phyloP scores from a whole-genome alignment of 2,797 vertebrate genomes.

The Oophaga sylvatica region DNA sequence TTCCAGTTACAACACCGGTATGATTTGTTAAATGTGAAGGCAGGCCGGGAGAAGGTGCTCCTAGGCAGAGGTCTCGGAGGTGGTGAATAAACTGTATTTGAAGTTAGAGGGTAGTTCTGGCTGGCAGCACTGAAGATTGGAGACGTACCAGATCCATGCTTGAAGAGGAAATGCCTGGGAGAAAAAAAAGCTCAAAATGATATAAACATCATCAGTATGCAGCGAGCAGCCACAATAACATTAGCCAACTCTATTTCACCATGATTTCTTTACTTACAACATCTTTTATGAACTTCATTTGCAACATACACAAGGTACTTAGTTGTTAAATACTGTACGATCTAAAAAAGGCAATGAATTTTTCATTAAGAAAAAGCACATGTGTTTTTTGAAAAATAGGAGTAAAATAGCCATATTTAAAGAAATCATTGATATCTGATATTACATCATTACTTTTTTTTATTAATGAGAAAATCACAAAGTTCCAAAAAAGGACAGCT shows the following conservation, averaged over 20 bases:
- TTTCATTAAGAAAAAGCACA: not conserved
- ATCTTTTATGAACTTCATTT: slow-evolving; percentile 20
- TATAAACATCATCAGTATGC: slow-evolving; percentile 17
- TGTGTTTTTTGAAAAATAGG: not conserved
- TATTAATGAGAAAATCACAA: not conserved
- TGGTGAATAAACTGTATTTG: slow-evolving; percentile 93
- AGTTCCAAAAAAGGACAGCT: not conserved
- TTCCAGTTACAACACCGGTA: slow-evolving; percentile 97
- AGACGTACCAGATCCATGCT: slow-evolving; percentile 92
- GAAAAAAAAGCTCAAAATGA: slow-evolving; percentile 65
- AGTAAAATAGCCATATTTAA: not conserved
- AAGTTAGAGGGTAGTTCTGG: slow-evolving; percentile 93
- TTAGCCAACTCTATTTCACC: slow-evolving; percentile 1
- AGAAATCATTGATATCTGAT: not conserved
- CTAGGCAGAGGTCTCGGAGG: slow-evolving; percentile 91
- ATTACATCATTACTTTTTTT: not conserved
- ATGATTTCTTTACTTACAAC: slow-evolving; percentile 26
- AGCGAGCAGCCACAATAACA: not conserved
- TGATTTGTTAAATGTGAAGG: slow-evolving; percentile 96
- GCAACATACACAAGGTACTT: slow-evolving; percentile 14
- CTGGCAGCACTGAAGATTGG: slow-evolving; percentile 92
- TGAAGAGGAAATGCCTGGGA: slow-evolving; percentile 93
- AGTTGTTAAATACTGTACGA: slow-evolving; percentile 10
- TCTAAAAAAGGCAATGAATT: not conserved
- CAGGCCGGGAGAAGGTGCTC: slow-evolving; percentile 90